Evolutionary conservation across 1,140 invertebrate species (phyloP).

Genomic region (Aporrectodea caliginosa): DNA sequence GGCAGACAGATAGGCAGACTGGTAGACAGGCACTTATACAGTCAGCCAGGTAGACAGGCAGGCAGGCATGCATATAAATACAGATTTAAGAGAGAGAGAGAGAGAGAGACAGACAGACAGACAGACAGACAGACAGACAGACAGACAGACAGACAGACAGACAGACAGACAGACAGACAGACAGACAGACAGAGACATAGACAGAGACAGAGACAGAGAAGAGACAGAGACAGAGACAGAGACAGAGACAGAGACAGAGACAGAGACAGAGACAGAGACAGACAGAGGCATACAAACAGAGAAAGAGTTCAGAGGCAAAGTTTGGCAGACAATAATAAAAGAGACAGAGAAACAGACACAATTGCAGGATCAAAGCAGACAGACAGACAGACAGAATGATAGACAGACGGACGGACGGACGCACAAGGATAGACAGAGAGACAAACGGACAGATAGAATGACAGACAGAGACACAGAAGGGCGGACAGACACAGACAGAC

Average conservation of each 20-base stretch:
- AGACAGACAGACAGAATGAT: too few relatives aligned
- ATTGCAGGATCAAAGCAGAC: too few relatives aligned
- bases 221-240: background rate
- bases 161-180: background rate
- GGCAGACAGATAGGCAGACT: background rate
- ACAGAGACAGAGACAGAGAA: slow-evolving; percentile 2
- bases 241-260: background rate
- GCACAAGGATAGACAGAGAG: too few relatives aligned
- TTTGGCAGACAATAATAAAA: too few relatives aligned
- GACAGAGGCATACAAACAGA: background rate
- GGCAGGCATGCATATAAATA: background rate
- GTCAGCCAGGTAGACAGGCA: background rate
- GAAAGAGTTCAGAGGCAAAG: background rate
- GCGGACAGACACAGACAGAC: too few relatives aligned
- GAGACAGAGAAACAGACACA: too few relatives aligned
- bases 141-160: background rate
- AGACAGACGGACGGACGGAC: too few relatives aligned
- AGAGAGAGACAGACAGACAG: background rate
- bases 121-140: background rate
- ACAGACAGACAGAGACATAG: background rate
- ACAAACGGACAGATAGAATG: too few relatives aligned
- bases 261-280: background rate
- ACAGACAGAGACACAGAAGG: too few relatives aligned
- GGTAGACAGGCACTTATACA: background rate
- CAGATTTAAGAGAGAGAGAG: background rate